phyloP scores from a whole-genome alignment of 1,140 invertebrate genomes.

The Panagrolaimus sp. region DNA sequence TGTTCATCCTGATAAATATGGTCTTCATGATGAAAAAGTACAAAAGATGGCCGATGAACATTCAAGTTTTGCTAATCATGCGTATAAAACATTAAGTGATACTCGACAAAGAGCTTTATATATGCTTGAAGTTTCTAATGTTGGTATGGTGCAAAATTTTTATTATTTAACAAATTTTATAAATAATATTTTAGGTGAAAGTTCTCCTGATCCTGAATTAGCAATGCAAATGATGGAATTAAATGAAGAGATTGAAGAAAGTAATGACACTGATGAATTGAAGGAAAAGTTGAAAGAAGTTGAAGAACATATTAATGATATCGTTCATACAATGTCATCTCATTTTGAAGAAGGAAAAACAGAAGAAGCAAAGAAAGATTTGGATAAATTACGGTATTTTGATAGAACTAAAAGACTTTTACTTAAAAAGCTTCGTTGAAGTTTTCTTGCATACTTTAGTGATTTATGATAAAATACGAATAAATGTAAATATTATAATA shows the following conservation, averaged over 20 bases:
- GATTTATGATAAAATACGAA: no score
- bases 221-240: constrained; percentile 4
- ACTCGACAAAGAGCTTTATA: constrained; percentile 4
- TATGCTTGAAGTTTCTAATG: background rate
- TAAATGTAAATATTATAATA: no score
- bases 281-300: background rate
- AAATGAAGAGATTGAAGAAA: constrained; percentile 9
- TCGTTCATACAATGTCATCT: background rate
- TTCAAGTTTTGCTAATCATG: constrained; percentile 12
- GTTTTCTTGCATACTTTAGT: no score
- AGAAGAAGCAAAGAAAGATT: background rate
- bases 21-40: background rate
- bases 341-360: background rate
- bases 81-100: background rate
- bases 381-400: background rate
- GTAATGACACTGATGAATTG: background rate
- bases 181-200: background rate
- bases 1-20: constrained; percentile 3
- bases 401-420: constrained; percentile 4
- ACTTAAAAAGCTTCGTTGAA: background rate
- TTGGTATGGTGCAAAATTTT: no score
- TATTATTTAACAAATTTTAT: no score
- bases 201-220: background rate
- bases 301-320: background rate
- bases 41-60: background rate